Base-by-base conservation (phyloP, 2,113 vertebrate species). In the Podarcis muralis region DNA sequence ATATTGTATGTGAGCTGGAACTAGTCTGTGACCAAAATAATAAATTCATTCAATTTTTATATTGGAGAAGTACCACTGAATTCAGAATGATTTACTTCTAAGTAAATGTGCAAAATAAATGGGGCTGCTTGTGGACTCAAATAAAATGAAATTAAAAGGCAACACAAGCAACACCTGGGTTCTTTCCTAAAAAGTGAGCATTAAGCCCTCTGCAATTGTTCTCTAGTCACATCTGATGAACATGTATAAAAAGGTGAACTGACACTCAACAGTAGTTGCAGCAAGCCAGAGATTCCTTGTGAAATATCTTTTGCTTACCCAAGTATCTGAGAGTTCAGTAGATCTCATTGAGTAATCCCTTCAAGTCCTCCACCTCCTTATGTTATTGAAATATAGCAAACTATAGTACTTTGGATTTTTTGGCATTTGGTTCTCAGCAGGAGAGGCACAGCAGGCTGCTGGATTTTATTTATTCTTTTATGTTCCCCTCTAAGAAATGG, bases 301-400 rank as follows among this genome's bases (percentile, higher is more conserved):
- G 86, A 90, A 93, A 75, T 87, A 79, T 62, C 57, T 90, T 87
- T 65, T 5, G 83, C 83, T 93, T 92, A 66, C 74, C 75, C 40
- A 65, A 30, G 83, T 88, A 86, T 81, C 86, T 87, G 92, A 92
- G 92, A 65, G 84, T 69, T 59, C 85, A 83, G 3, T 92, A 65
- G 74, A 88, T 94, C 80, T 93, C 82, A 91, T 53, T 95, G 88
- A 90, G 88, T 90, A 91, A 94, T 89, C 77, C 43, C 53, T 87
- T 16, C 75, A 71, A 91, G 66, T 40, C 91, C 83, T 72, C 83
- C 3, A 53, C 20, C 59, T 90, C 90, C 89, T 68, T 79, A 23
- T 78, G 37, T 43, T 72, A 40, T 62, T 91, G 83, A 91, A 78
- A 15, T 59, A 40, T 0, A 82, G 79, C 59, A 85, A 53, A 84